Evolutionary conservation across 2,797 vertebrate genomes (phyloP), one percentile per base, ranked within the genome.

Genomic region (Limosa lapponica): DNA sequence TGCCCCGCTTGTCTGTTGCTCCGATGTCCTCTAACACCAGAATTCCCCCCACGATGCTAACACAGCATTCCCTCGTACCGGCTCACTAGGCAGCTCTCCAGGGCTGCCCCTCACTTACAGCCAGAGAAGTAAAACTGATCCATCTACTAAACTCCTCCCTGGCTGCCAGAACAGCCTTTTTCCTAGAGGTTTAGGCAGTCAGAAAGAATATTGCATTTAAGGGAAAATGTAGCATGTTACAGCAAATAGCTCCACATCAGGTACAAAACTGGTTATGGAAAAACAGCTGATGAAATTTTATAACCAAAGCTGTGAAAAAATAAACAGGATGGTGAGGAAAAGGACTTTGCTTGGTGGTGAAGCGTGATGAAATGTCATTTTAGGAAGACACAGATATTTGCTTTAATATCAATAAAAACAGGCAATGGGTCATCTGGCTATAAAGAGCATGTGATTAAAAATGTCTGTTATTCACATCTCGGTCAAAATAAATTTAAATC

Each of bases 401-500:
- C 61, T 91, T 84, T 79, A 84, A 32, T 77, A 89, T 71, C 83
- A 57, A 7, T 78, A 78, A 87, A 93, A 93, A 87, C 43, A 87
- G 59, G 44, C 81, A 85, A 51, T 71, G 81, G 90, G 71, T 96
- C 88, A 95, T 88, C 66, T 96, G 66, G 62, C 87, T 87, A 30
- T 90, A 84, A 92, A 90, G 44, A 85, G 24, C 67, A 91, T 72
- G 88, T 54, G 86, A 95, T 96, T 87, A 90, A 93, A 89, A 92
- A 85, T 93, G 49, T 75, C 94, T 96, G 91, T 93, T 95, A 93
- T 79, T 81, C 94, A 86, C 82, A 96, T 94, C 66, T 87, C 0
- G 0, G 92, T 91, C 87, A 96, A 96, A 96, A 95, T 92, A 95
- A 83, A 90, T 91, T 91, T 95, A 82, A 95, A 96, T 81, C 69